Evolutionary conservation across 2,113 vertebrate genomes (phyloP).

Genomic region (Balaenoptera acutorostrata): DNA sequence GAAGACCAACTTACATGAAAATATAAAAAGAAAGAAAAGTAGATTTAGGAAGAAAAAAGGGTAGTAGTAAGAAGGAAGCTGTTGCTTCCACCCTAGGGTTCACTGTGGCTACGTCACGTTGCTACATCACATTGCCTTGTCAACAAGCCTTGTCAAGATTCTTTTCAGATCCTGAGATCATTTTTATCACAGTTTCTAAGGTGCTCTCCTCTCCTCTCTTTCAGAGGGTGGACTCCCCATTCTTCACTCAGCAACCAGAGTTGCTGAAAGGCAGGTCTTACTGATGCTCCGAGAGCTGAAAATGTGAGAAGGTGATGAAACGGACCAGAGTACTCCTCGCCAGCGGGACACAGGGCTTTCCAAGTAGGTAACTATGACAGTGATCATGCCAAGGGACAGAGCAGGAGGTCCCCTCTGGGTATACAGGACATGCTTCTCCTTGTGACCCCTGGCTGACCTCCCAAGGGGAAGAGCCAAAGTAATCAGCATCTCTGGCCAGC

Average conservation of each 20-base stretch:
- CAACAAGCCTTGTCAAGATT: neutral
- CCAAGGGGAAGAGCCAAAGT: neutral
- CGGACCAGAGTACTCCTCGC: neutral
- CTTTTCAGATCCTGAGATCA: neutral
- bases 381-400: neutral
- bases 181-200: neutral
- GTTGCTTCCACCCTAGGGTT: neutral
- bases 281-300: neutral
- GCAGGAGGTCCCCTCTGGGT: neutral
- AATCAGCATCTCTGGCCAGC: neutral
- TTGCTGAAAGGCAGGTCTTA: neutral
- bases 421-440: slow-evolving; percentile 13
- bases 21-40: neutral
- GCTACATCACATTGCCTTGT: neutral
- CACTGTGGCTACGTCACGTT: rapidly evolving
- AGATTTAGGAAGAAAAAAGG: neutral
- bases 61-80: neutral
- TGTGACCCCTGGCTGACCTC: slow-evolving; percentile 10
- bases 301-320: neutral
- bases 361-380: neutral
- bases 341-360: neutral
- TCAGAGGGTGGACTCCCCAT: neutral
- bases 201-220: neutral
- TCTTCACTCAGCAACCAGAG: neutral
- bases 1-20: neutral